Evolutionary conservation across 2,113 vertebrate species (phyloP).

Genomic region (Etheostoma spectabile): DNA sequence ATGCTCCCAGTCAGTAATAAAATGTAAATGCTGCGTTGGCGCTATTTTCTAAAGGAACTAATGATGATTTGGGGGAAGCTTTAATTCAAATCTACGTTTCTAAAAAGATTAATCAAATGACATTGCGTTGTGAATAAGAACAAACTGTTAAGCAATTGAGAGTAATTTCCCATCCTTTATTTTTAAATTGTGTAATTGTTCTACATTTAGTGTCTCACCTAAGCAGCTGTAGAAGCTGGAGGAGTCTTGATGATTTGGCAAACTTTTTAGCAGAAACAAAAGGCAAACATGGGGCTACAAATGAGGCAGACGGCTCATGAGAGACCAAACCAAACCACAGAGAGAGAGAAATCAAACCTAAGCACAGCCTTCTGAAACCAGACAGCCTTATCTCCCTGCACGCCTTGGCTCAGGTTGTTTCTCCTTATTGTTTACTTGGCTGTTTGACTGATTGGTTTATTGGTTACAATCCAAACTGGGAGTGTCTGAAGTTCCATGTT

Average conservation of each 20-base stretch:
- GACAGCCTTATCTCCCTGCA: conserved; percentile 55
- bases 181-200: conserved; percentile 64
- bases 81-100: conserved; percentile 50
- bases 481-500: conserved; percentile 33
- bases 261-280: conserved; percentile 67
- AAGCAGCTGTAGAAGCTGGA: conserved; percentile 50
- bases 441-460: conserved; percentile 50
- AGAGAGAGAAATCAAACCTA: conserved; percentile 70
- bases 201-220: conserved; percentile 61
- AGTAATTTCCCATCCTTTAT: conserved; percentile 61
- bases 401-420: conserved; percentile 27
- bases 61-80: conserved; percentile 63
- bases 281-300: conserved; percentile 67
- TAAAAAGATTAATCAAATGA: conserved; percentile 61
- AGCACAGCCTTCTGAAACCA: conserved; percentile 59
- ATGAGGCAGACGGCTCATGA: conserved; percentile 64
- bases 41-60: conserved; percentile 60
- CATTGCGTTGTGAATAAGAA: conserved; percentile 53
- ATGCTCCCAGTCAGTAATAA: conserved; percentile 69
- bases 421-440: conserved; percentile 68
- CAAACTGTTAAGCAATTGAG: conserved; percentile 50
- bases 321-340: conserved; percentile 63
- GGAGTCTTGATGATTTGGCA: conserved; percentile 59
- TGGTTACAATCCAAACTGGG: conserved; percentile 25
- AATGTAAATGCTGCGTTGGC: conserved; percentile 65